Evolutionary conservation across 2,888 invertebrate genomes (phyloP).

Genomic region (Stegophylla sp.): DNA sequence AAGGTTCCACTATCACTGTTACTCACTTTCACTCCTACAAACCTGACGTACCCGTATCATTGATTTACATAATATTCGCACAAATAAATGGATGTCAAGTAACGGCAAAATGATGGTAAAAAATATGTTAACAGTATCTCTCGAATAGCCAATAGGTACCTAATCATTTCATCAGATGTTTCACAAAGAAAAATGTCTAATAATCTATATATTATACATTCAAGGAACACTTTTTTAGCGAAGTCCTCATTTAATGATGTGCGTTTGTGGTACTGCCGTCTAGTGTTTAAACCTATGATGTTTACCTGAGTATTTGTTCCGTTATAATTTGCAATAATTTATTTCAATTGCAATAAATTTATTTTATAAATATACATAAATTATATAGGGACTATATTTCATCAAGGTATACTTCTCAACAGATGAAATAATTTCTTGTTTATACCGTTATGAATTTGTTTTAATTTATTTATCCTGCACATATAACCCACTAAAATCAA

Average conservation of each 20-base stretch:
- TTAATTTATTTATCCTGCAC: background rate
- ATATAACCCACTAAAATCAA: background rate
- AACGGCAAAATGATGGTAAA: constrained; percentile 3
- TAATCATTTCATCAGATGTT: background rate
- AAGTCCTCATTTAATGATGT: background rate
- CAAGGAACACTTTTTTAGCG: background rate
- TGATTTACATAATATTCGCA: constrained; percentile 19
- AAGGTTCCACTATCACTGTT: background rate
- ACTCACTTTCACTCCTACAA: constrained; percentile 13
- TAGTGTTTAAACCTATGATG: background rate
- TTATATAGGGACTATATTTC: background rate
- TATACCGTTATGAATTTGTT: background rate
- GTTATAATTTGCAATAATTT: background rate
- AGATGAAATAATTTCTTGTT: background rate
- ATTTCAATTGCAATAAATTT: too few species aligned
- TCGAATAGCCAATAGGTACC: background rate
- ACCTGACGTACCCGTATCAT: background rate
- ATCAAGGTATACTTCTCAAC: background rate
- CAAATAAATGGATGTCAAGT: background rate
- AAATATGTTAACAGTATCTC: background rate
- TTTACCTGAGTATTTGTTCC: background rate
- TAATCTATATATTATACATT: background rate
- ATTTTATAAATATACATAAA: background rate
- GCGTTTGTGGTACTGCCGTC: background rate
- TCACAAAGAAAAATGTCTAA: background rate